These are phyloP conservation scores for Sipha flava DNA, from an alignment of 1,140 invertebrate genomes.

Conservation along the genomic window DNA sequence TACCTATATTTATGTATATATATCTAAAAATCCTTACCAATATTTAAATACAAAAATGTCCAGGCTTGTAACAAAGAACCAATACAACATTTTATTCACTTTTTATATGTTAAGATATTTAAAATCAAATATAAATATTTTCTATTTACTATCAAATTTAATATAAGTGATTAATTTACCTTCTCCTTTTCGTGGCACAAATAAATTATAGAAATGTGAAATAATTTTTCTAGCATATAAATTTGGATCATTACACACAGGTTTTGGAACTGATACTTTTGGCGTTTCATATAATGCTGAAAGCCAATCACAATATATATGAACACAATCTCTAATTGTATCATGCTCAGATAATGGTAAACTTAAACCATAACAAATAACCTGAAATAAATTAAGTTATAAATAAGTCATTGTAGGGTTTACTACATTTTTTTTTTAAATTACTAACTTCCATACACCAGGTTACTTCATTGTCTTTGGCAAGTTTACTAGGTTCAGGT, in stretches of 20 bases:
- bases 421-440: background rate
- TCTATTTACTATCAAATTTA: no score
- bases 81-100: slow-evolving; percentile 22
- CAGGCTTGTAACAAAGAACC: slow-evolving; percentile 61
- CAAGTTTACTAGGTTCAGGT: slow-evolving; percentile 63
- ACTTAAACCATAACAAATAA: slow-evolving; percentile 85
- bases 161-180: slow-evolving; percentile 59
- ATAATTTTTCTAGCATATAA: slow-evolving; percentile 86
- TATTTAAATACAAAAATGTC: slow-evolving; percentile 76
- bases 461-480: slow-evolving; percentile 72
- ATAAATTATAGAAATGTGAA: slow-evolving; percentile 87
- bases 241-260: slow-evolving; percentile 80
- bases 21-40: slow-evolving; percentile 30
- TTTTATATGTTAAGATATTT: background rate
- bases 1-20: background rate
- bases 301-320: slow-evolving; percentile 95
- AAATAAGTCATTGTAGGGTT: background rate
- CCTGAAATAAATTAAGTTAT: slow-evolving; percentile 44
- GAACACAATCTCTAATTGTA: slow-evolving; percentile 89
- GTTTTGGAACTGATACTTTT: slow-evolving; percentile 73
- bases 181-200: slow-evolving; percentile 85
- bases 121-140: background rate
- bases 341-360: slow-evolving; percentile 84
- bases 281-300: slow-evolving; percentile 72
- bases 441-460: slow-evolving; percentile 74